Percentiles rank a stretch among this genome's conserved stretches.
phyloP scores from a whole-genome alignment of 2,797 vertebrate genomes.

The Carcharodon carcharias region DNA sequence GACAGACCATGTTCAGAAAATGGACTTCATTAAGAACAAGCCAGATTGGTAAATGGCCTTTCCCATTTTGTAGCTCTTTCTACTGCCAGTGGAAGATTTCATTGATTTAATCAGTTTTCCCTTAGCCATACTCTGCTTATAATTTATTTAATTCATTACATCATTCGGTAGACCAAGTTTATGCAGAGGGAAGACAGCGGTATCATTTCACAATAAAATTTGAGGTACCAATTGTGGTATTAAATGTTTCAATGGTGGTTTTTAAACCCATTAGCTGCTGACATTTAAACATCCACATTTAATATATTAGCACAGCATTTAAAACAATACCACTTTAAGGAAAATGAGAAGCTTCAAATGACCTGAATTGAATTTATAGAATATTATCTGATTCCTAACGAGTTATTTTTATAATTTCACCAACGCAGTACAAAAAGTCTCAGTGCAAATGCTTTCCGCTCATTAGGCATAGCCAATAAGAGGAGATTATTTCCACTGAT shows the following conservation, averaged over 20 bases:
- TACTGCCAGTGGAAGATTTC: not conserved
- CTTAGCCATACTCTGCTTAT: not conserved
- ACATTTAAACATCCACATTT: not conserved
- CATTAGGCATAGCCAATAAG: not conserved
- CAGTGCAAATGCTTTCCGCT: not conserved
- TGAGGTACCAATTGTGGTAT: not conserved
- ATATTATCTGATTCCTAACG: slow-evolving; percentile 46
- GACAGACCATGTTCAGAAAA: not conserved
- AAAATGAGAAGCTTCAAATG: not conserved
- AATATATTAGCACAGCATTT: not conserved
- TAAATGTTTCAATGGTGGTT: not conserved
- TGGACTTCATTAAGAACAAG: not conserved
- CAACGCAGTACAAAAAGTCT: not conserved
- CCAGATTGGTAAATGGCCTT: not conserved
- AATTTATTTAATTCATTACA: not conserved
- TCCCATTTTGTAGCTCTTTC: not conserved
- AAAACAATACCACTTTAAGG: not conserved
- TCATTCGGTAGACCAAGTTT: not conserved
- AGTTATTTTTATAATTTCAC: slow-evolving; percentile 39
- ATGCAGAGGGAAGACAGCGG: not conserved
- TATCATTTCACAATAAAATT: not conserved
- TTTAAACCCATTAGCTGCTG: slow-evolving; percentile 1
- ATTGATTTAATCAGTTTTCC: not conserved
- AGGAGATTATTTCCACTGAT: not conserved
- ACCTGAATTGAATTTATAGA: slow-evolving; percentile 43